phyloP scores from a whole-genome alignment of 2,888 invertebrate species.

The Vesta saturnalis region DNA sequence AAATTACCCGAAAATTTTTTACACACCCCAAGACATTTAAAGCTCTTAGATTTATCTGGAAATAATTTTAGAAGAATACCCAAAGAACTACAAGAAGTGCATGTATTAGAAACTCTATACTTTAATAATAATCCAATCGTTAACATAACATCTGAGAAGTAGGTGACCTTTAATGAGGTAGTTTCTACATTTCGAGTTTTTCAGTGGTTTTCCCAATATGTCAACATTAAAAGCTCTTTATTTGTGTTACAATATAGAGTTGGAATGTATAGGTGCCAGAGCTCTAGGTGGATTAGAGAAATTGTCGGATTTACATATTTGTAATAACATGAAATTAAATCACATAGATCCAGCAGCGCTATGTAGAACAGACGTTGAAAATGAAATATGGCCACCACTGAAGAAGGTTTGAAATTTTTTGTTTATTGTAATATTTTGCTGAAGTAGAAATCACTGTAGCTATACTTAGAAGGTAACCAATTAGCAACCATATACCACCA shows the following conservation, averaged over 20 bases:
- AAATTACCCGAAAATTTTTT: conserved; percentile 67
- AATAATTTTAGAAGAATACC: conserved; percentile 68
- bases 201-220: conserved; percentile 73
- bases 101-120: conserved; percentile 69
- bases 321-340: conserved; percentile 70
- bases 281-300: conserved; percentile 68
- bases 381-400: conserved; percentile 72
- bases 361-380: conserved; percentile 61
- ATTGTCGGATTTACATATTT: conserved; percentile 69
- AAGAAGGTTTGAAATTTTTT: conserved; percentile 64
- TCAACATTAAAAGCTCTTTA: conserved; percentile 71
- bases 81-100: conserved; percentile 67
- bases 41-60: conserved; percentile 72
- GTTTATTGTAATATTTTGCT: too few relatives aligned
- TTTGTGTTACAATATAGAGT: conserved; percentile 72
- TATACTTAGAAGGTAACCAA: conserved; percentile 79
- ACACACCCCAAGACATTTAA: conserved; percentile 72
- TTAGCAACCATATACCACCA: conserved; percentile 72
- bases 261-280: conserved; percentile 67
- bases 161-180: conserved; percentile 16
- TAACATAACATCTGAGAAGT: conserved; percentile 23
- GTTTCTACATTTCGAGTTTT: too few relatives aligned
- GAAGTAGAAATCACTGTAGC: conserved; percentile 65
- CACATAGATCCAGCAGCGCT: conserved; percentile 71
- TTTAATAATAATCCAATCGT: conserved; percentile 70